A percentile compares a stretch with the other conserved stretches of the same genome.
These are phyloP conservation scores for Phylloscopus trochiloides DNA, from an alignment of 2,113 vertebrate genomes.

Conservation along the genomic window DNA sequence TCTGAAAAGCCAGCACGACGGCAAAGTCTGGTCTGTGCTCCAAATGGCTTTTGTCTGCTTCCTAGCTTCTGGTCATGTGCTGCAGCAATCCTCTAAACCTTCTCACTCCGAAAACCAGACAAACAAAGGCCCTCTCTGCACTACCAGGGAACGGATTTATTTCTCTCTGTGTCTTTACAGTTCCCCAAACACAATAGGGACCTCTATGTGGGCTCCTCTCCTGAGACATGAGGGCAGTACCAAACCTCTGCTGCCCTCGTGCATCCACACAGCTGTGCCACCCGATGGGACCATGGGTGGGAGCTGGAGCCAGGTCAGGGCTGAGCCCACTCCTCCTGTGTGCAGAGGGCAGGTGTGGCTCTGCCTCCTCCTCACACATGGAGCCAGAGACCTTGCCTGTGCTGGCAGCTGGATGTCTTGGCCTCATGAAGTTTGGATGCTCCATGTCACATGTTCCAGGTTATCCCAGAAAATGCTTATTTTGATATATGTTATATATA, in stretches of 20 bases:
- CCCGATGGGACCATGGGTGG: accelerated
- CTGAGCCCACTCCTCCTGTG: accelerated
- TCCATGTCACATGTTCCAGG: background rate
- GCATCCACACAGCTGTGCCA: accelerated
- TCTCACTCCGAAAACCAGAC: background rate
- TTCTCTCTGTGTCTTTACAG: background rate
- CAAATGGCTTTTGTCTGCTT: slow-evolving; percentile 24
- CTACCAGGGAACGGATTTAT: background rate
- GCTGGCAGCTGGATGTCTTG: background rate
- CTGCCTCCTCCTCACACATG: accelerated
- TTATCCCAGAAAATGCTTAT: background rate
- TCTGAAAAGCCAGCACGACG: background rate
- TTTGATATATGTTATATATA: background rate
- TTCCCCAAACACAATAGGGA: background rate
- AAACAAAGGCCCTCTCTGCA: slow-evolving; percentile 33
- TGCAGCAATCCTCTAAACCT: slow-evolving; percentile 17
- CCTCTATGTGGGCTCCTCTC: background rate
- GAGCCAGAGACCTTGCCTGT: background rate
- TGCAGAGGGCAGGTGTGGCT: background rate
- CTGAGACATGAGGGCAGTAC: background rate
- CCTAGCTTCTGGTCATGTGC: slow-evolving; percentile 12
- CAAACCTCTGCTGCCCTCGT: background rate
- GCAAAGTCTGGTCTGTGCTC: background rate
- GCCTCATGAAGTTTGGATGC: background rate
- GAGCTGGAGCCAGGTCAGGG: accelerated